A percentile compares a stretch with the other conserved stretches of the same genome.
phyloP scores from a whole-genome alignment of 2,113 vertebrate species.

The Cyanoramphus novaezelandiae region DNA sequence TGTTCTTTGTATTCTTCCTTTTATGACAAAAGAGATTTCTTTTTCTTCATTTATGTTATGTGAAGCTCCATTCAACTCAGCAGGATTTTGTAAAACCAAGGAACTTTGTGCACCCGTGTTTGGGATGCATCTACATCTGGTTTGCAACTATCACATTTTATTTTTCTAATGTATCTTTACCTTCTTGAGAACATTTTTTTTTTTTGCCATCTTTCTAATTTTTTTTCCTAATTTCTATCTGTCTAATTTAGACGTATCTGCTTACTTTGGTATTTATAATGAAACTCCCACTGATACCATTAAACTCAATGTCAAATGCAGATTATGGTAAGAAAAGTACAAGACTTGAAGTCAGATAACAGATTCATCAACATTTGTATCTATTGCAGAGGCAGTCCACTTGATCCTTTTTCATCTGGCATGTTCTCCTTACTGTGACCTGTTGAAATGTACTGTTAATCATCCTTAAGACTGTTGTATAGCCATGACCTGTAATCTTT shows the following conservation, averaged over 20 bases:
- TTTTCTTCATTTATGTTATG: background rate
- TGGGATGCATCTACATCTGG: background rate
- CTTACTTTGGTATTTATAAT: background rate
- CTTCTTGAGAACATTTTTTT: background rate
- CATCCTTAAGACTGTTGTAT: background rate
- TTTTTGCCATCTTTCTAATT: background rate
- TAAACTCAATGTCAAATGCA: background rate
- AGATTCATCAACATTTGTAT: accelerated
- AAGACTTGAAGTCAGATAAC: background rate
- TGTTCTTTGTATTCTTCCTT: background rate
- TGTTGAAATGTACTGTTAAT: background rate
- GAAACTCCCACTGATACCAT: background rate
- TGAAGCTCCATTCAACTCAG: background rate
- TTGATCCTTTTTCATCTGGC: background rate
- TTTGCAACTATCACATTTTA: background rate
- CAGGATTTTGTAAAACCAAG: background rate
- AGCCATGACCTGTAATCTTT: background rate
- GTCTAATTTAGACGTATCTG: background rate
- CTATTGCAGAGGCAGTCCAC: background rate
- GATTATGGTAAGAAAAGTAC: background rate
- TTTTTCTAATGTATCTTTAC: background rate
- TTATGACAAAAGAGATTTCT: background rate
- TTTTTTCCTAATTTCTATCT: background rate
- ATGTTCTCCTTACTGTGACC: background rate
- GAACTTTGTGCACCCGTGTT: background rate